phyloP scores from a whole-genome alignment of 2,797 vertebrate genomes.

The Pelochelys cantorii region DNA sequence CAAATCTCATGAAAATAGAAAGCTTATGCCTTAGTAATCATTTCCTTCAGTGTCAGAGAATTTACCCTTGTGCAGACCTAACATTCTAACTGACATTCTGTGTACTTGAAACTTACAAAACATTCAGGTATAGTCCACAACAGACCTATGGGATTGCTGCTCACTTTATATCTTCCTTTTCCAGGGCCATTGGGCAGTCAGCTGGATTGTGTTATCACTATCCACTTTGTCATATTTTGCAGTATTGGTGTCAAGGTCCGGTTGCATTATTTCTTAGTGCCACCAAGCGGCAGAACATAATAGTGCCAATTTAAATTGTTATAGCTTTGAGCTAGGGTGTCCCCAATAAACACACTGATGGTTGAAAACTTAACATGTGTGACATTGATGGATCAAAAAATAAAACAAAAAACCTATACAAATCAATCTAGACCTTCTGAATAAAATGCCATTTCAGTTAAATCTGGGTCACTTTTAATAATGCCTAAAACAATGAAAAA shows the following conservation, averaged over 20 bases:
- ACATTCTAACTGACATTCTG: background rate
- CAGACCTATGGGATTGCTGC: background rate
- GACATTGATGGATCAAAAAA: background rate
- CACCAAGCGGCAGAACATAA: constrained; percentile 73
- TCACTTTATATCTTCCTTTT: constrained; percentile 1
- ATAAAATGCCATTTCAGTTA: background rate
- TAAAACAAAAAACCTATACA: accelerated
- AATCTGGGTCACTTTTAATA: background rate
- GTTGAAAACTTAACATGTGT: background rate
- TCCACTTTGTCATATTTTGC: background rate
- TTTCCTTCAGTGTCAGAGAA: background rate
- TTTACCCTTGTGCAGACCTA: accelerated
- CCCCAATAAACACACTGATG: background rate
- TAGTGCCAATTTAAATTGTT: accelerated
- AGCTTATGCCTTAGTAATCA: background rate
- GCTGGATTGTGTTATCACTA: accelerated
- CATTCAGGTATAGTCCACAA: background rate
- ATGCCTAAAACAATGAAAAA: background rate
- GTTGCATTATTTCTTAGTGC: constrained; percentile 74
- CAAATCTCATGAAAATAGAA: background rate
- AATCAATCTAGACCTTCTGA: background rate
- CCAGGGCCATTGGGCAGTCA: background rate
- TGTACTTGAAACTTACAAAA: background rate
- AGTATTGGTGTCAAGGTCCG: accelerated
- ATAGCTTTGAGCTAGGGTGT: accelerated